Conservation (phyloP, 2,113 vertebrate species). For the Ascaphus truei region DNA sequence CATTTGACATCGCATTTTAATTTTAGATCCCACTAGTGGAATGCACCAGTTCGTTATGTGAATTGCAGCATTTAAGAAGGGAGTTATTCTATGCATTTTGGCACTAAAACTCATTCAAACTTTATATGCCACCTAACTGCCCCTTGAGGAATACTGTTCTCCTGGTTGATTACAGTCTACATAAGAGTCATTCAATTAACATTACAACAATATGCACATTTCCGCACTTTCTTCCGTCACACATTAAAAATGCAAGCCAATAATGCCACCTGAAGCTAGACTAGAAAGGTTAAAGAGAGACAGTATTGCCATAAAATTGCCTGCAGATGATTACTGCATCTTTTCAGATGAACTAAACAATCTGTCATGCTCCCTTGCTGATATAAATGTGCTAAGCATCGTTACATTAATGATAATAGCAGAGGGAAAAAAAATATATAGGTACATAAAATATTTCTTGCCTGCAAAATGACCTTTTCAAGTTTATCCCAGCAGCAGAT, state of each 20-base stretch:
- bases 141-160: constrained; percentile 26
- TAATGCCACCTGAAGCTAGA: constrained; percentile 26
- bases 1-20: background rate
- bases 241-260: constrained; percentile 40
- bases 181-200: constrained; percentile 26
- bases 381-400: constrained; percentile 38
- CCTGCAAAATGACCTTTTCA: constrained; percentile 68
- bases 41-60: background rate
- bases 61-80: constrained; percentile 6
- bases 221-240: constrained; percentile 35
- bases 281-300: constrained; percentile 46
- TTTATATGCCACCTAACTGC: constrained; percentile 28
- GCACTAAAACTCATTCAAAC: constrained; percentile 18
- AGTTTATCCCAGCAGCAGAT: constrained; percentile 58
- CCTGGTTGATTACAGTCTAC: constrained; percentile 30
- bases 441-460: constrained; percentile 49
- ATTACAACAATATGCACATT: constrained; percentile 31
- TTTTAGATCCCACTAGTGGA: background rate
- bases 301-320: constrained; percentile 18
- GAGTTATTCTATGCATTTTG: background rate
- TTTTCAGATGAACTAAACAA: constrained; percentile 40
- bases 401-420: constrained; percentile 47
- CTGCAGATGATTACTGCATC: constrained; percentile 40
- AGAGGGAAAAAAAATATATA: constrained; percentile 45
- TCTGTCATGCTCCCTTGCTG: constrained; percentile 45